Conservation (phyloP, 2,888 invertebrate genomes). For the Shargacucullia verbasci region DNA sequence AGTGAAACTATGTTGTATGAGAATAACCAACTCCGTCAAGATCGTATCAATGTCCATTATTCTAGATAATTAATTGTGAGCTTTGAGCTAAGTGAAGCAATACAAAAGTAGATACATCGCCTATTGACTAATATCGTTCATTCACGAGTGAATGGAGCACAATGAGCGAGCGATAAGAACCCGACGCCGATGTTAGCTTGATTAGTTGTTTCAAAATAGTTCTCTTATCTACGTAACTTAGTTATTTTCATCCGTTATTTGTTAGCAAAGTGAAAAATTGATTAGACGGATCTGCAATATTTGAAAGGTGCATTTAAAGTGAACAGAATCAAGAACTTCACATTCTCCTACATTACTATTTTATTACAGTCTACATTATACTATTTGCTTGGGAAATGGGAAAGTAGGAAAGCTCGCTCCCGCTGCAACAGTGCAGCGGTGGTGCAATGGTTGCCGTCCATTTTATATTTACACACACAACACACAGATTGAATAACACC, state of each 20-base stretch:
- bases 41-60: conserved; percentile 27
- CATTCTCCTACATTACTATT: too few species aligned
- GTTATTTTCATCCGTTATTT: not conserved
- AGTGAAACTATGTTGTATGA: too few species aligned
- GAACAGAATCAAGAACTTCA: too few species aligned
- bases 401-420: too few species aligned
- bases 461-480: too few species aligned
- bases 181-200: conserved; percentile 33
- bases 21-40: not conserved
- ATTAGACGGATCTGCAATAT: not conserved
- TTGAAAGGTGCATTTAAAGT: too few species aligned
- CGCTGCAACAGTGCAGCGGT: too few species aligned
- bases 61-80: conserved; percentile 13
- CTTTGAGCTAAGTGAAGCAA: conserved; percentile 11
- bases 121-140: conserved; percentile 49
- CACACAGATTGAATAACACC: too few species aligned
- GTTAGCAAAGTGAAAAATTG: not conserved
- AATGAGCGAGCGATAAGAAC: conserved; percentile 41
- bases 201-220: conserved; percentile 41
- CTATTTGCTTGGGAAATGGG: too few species aligned
- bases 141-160: conserved; percentile 46
- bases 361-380: too few species aligned
- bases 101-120: conserved; percentile 12
- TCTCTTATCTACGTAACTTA: conserved; percentile 5
- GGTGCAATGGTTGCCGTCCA: too few species aligned